These are phyloP conservation scores for Oxystoma pomonae DNA, from an alignment of 2,888 invertebrate genomes.

Conservation along the genomic window DNA sequence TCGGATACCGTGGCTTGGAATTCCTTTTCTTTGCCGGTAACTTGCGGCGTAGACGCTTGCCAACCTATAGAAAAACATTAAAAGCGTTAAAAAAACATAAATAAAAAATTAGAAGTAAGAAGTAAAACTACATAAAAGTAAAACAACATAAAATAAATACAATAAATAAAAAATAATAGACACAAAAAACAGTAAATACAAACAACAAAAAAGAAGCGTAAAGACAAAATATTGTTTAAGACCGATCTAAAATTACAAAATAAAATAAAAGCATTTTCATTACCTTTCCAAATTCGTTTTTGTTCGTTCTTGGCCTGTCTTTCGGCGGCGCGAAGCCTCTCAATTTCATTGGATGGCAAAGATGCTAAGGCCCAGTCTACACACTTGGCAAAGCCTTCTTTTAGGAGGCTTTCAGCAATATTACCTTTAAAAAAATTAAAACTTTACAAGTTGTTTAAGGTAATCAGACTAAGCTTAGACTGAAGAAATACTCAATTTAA, in stretches of 20 bases:
- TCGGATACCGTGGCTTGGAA: slow-evolving; percentile 82
- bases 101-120: no score
- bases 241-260: no score
- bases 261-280: not conserved
- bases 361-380: slow-evolving; percentile 90
- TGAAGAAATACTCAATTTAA: no score
- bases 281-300: slow-evolving; percentile 77
- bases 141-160: no score
- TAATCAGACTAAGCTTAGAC: no score
- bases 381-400: slow-evolving; percentile 73
- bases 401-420: slow-evolving; percentile 76
- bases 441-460: not conserved
- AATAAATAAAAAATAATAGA: not conserved
- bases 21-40: slow-evolving; percentile 76
- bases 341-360: slow-evolving; percentile 58
- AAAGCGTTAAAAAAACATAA: no score
- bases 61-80: no score
- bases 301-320: slow-evolving; percentile 63
- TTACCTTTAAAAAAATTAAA: slow-evolving; percentile 47
- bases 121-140: no score
- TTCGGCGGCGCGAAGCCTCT: slow-evolving; percentile 60
- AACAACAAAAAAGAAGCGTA: not conserved
- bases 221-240: no score
- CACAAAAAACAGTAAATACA: no score
- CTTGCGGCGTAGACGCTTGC: slow-evolving; percentile 66